Evolutionary conservation across 2,797 vertebrate species (phyloP).

Genomic region (Paguma larvata): DNA sequence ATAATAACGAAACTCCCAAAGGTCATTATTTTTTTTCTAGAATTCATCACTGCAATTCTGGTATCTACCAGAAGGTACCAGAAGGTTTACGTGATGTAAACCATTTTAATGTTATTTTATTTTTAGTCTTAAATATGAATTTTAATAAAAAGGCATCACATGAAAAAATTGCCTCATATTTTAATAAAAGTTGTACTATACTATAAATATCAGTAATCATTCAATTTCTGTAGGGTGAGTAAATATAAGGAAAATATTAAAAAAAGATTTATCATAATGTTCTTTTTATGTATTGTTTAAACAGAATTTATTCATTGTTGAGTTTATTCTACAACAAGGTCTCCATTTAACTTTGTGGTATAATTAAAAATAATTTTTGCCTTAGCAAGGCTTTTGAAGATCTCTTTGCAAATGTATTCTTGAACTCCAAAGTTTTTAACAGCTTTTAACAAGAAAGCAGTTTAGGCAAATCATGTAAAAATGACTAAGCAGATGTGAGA

Average conservation of each 20-base stretch:
- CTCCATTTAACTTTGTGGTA: background rate
- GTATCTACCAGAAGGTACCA: background rate
- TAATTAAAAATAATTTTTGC: background rate
- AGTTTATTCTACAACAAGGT: background rate
- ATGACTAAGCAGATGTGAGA: background rate
- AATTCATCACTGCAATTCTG: background rate
- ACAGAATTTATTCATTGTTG: background rate
- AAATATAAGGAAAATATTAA: background rate
- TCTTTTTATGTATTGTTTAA: background rate
- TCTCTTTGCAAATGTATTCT: background rate
- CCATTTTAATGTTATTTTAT: background rate
- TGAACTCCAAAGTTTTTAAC: background rate
- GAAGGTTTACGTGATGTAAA: background rate
- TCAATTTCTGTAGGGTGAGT: background rate
- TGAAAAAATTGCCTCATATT: background rate
- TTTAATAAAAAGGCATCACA: background rate
- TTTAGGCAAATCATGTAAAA: background rate
- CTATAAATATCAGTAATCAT: background rate
- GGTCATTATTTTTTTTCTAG: background rate
- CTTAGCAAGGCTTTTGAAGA: background rate
- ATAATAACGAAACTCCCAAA: background rate
- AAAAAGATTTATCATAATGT: background rate
- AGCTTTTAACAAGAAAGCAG: background rate
- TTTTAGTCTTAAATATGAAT: background rate
- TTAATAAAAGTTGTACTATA: background rate